phyloP scores from a whole-genome alignment of 92 coral and sea anemone genomes.

The Zoanthus sociatus region DNA sequence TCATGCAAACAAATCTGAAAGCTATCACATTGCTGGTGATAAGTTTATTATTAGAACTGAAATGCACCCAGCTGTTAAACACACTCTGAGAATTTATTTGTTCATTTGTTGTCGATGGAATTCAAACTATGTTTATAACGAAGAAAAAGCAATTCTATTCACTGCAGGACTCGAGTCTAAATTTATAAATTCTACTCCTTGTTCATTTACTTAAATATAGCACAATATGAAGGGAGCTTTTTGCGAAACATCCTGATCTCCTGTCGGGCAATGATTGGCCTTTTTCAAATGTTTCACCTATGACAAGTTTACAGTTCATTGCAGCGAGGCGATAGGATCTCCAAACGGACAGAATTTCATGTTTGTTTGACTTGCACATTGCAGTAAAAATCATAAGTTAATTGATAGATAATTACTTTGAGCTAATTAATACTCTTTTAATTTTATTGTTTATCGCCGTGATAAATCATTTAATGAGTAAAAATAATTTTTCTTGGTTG shows the following conservation, averaged over 20 bases:
- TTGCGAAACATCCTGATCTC: not conserved
- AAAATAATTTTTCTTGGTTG: not conserved
- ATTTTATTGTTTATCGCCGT: not conserved
- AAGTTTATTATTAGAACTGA: not conserved
- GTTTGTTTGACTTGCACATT: not conserved
- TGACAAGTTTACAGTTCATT: not conserved
- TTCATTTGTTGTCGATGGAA: not conserved
- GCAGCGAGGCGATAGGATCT: not conserved
- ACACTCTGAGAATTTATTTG: not conserved
- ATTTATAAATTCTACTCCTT: too few relatives aligned
- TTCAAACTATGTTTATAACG: too few relatives aligned
- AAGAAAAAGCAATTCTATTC: too few relatives aligned
- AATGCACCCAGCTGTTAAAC: slow-evolving; percentile 5
- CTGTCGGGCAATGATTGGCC: not conserved
- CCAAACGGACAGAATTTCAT: not conserved
- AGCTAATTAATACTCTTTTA: not conserved
- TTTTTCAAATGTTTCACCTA: not conserved
- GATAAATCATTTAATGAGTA: too few relatives aligned
- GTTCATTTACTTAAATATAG: too few relatives aligned
- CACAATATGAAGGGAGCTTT: not conserved
- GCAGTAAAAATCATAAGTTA: not conserved
- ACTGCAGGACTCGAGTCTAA: too few relatives aligned
- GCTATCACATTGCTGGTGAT: not conserved
- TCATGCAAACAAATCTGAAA: too few relatives aligned
- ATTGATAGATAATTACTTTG: not conserved